Evolutionary conservation across 2,888 invertebrate genomes (phyloP).

Genomic region (Anodontia alba): DNA sequence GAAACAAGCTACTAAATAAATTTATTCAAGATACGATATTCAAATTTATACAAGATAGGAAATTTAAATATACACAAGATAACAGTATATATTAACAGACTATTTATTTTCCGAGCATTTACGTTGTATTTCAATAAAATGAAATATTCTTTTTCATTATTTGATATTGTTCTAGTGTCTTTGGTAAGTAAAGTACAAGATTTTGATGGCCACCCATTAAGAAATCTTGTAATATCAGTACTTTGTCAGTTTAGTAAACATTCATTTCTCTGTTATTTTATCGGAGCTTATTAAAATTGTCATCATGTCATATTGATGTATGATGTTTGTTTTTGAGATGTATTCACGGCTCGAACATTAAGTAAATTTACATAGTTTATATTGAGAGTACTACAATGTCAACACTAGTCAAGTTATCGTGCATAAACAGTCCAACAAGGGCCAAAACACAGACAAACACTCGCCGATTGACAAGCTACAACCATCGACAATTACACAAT

Average conservation of each 20-base stretch:
- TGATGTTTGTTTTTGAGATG: conserved; percentile 68
- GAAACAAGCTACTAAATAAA: conserved; percentile 59
- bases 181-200: conserved; percentile 1
- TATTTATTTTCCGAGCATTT: conserved; percentile 1
- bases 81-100: conserved; percentile 1
- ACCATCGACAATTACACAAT: conserved; percentile 45
- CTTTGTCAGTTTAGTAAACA: neutral
- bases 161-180: conserved; percentile 2
- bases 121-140: neutral
- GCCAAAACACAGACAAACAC: conserved; percentile 52
- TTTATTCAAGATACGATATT: conserved; percentile 58
- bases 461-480: conserved; percentile 35
- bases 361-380: conserved; percentile 60
- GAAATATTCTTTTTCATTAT: neutral
- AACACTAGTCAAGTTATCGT: conserved; percentile 49
- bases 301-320: conserved; percentile 63
- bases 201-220: conserved; percentile 13
- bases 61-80: conserved; percentile 21
- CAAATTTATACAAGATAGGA: conserved; percentile 58
- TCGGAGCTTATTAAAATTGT: conserved; percentile 53
- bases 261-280: conserved; percentile 27
- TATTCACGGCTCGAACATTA: conserved; percentile 68
- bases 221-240: conserved; percentile 10
- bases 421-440: conserved; percentile 54
- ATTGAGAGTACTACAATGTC: conserved; percentile 55